Conservation (phyloP, 2,888 invertebrate species). For the Erannis defoliaria region DNA sequence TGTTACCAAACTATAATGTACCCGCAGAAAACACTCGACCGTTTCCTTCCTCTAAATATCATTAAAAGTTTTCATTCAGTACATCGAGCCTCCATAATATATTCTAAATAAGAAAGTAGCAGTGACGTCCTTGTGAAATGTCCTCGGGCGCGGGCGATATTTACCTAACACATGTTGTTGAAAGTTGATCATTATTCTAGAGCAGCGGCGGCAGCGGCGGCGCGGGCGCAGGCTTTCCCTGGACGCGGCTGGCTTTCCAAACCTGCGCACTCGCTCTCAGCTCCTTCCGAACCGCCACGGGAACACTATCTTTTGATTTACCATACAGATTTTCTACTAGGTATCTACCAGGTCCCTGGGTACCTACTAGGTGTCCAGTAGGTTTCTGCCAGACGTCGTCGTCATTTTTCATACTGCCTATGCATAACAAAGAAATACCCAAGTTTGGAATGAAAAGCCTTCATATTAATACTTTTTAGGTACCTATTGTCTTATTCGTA, state of each 20-base stretch:
- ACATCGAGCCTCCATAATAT: neutral
- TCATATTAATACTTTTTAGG: no score
- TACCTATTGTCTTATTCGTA: no score
- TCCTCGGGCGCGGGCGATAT: conserved; percentile 10
- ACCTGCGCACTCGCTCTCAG: conserved; percentile 16
- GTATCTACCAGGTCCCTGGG: no score
- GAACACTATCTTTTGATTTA: neutral
- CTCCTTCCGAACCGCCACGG: conserved; percentile 9
- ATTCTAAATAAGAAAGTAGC: neutral
- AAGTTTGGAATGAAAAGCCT: no score
- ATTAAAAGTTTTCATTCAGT: no score
- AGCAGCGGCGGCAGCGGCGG: conserved; percentile 21
- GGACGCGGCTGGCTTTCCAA: conserved; percentile 45
- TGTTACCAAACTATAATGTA: no score
- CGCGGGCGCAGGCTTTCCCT: conserved; percentile 37
- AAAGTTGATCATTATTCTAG: conserved; percentile 50
- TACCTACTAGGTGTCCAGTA: no score
- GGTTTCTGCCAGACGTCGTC: no score
- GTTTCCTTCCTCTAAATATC: no score
- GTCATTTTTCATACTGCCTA: no score
- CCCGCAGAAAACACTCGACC: no score
- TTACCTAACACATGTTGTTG: conserved; percentile 31
- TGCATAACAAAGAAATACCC: no score
- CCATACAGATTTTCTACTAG: neutral
- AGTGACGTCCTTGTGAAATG: conserved; percentile 14